Evolutionary conservation across 2,113 vertebrate species (phyloP).

Genomic region (Loxodonta africana): DNA sequence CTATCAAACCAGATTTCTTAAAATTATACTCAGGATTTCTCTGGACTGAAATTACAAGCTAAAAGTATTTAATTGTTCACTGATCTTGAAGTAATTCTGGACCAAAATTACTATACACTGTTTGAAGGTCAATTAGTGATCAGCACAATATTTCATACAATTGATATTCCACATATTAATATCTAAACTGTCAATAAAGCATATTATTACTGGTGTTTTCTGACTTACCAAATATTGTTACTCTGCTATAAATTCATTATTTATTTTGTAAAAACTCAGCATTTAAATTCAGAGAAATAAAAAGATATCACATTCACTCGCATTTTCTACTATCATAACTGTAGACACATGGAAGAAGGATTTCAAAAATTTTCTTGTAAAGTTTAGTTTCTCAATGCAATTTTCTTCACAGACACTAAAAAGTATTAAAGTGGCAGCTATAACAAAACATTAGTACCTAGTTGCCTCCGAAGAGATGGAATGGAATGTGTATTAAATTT

Average conservation of each 20-base stretch:
- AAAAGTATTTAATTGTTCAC: not conserved
- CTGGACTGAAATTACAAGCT: not conserved
- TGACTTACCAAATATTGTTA: not conserved
- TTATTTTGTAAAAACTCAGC: not conserved
- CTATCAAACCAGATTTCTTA: not conserved
- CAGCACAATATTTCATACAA: not conserved
- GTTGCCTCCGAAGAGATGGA: not conserved
- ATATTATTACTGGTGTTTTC: not conserved
- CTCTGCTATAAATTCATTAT: not conserved
- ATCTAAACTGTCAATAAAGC: not conserved
- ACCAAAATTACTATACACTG: not conserved
- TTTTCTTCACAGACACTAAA: not conserved
- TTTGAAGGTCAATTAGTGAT: not conserved
- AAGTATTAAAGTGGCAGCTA: not conserved
- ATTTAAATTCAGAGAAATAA: conserved; percentile 17
- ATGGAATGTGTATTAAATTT: not conserved
- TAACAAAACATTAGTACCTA: conserved; percentile 24
- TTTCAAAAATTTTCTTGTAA: conserved; percentile 19
- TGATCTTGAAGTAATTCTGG: not conserved
- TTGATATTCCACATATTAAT: not conserved
- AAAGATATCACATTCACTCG: not conserved
- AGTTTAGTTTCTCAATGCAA: not conserved
- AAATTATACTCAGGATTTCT: not conserved
- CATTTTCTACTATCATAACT: not conserved
- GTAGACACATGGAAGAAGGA: not conserved